Base-by-base conservation (phyloP, 2,888 invertebrate genomes). In the Linyphia triangularis region DNA sequence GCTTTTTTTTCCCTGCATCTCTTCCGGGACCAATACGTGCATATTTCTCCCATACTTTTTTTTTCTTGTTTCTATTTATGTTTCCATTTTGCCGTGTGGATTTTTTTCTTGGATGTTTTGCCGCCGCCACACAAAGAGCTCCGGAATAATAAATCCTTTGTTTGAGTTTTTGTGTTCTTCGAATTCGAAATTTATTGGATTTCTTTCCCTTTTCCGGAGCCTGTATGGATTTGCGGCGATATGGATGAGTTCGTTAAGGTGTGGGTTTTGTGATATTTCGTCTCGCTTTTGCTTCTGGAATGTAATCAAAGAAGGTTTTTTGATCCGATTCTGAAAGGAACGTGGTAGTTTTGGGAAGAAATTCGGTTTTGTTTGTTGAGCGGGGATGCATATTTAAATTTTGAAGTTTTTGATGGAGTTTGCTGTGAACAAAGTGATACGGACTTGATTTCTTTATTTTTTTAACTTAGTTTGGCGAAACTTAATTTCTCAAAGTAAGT, bases 91-190 rank as follows among this genome's bases (percentile, higher is more conserved):
- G 78, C 24, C 63, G n/a, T 84, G n/a, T n/a, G 51, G 51, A 33
- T 33, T 33, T 33, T 33, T 33, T 51, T 51, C 51, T 16, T 22
- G 59, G 72, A 61, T 82, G 57, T 72, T 70, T 82, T 70, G 65
- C 51, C 40, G 72, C 28, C 26, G 26, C 37, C n/a, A n/a, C n/a
- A n/a, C n/a, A n/a, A 40, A 69, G 40, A 37, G 37, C 57, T 51
- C 69, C 57, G 24, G 81, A 72, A 84, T 77, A 75, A 84, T 77
- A 84, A 84, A 84, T 84, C 75, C 67, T 84, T 57, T 26, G 51
- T 81, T 81, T 83, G 37, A 33, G 63, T 83, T 72, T 70, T 82
- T 59, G 59, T 83, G 13, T n/a, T 51, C 33, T 59, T 57, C 26
- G 75, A 28, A 77, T 75, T 75, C 61, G 22, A 65, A 84, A 67